Evolutionary conservation across 1,140 invertebrate species (phyloP).

Genomic region (Melipona quadrifasciata): DNA sequence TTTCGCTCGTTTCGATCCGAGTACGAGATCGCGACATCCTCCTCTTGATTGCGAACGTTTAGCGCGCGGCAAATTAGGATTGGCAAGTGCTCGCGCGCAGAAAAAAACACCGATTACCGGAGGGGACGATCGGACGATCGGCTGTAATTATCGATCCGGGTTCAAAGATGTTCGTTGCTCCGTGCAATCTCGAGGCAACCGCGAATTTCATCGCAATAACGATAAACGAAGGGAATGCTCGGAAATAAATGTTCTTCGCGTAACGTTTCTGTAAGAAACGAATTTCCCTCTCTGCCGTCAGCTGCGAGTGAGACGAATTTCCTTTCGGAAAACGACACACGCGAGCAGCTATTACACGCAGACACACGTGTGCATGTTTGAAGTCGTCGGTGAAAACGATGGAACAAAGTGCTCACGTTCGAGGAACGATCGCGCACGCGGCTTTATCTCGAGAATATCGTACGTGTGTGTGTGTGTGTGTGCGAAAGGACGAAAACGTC

Average conservation of each 20-base stretch:
- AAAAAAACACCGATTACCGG: background rate
- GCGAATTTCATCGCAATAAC: background rate
- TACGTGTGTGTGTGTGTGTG: background rate
- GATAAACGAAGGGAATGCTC: background rate
- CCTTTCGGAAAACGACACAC: background rate
- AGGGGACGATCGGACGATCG: background rate
- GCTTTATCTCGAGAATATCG: constrained; percentile 63
- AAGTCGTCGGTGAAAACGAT: background rate
- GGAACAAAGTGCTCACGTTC: background rate
- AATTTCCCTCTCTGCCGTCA: too few species aligned
- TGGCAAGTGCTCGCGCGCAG: background rate
- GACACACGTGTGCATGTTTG: background rate
- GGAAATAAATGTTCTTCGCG: background rate
- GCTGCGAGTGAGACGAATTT: background rate
- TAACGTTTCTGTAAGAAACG: background rate
- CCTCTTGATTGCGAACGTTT: background rate
- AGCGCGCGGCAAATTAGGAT: background rate
- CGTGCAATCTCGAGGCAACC: background rate
- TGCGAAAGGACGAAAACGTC: constrained; percentile 47
- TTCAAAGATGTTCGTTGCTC: background rate
- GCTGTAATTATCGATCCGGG: background rate
- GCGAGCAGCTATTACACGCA: too few species aligned
- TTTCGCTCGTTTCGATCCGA: constrained; percentile 14
- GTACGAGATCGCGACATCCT: constrained; percentile 21
- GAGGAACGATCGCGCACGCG: background rate